Evolutionary conservation across 2,888 invertebrate species (phyloP).

Genomic region (Oligia fasciuncula): DNA sequence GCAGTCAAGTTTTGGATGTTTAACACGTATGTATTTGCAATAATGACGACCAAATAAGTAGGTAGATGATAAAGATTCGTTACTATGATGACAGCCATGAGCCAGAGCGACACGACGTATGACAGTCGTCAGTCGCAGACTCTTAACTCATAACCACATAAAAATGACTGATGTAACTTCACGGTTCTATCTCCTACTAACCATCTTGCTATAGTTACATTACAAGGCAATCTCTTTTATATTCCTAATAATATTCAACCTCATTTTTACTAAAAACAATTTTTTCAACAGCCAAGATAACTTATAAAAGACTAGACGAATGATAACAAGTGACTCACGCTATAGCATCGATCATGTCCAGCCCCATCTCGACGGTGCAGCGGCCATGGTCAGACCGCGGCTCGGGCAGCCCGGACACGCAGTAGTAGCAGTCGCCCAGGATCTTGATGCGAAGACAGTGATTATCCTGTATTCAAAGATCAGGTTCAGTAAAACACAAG

Average conservation of each 20-base stretch:
- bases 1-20: background rate
- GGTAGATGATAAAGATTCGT: background rate
- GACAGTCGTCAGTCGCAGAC: background rate
- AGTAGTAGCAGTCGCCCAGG: slow-evolving; percentile 98
- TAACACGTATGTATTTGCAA: background rate
- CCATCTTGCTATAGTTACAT: too few relatives aligned
- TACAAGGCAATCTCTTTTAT: background rate
- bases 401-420: slow-evolving; percentile 97
- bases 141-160: background rate
- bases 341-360: slow-evolving; percentile 96
- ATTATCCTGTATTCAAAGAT: slow-evolving; percentile 91
- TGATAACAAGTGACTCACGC: slow-evolving; percentile 90
- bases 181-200: background rate
- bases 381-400: slow-evolving; percentile 97
- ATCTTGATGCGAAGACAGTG: slow-evolving; percentile 95
- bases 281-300: background rate
- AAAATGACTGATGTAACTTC: background rate
- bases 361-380: slow-evolving; percentile 96
- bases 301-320: background rate
- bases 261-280: background rate
- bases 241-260: background rate
- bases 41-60: background rate
- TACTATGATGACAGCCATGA: background rate
- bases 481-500: background rate
- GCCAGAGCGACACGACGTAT: background rate